These are phyloP conservation scores for Ypsolopha scabrella DNA, from an alignment of 2,888 invertebrate species.

Conservation along the genomic window DNA sequence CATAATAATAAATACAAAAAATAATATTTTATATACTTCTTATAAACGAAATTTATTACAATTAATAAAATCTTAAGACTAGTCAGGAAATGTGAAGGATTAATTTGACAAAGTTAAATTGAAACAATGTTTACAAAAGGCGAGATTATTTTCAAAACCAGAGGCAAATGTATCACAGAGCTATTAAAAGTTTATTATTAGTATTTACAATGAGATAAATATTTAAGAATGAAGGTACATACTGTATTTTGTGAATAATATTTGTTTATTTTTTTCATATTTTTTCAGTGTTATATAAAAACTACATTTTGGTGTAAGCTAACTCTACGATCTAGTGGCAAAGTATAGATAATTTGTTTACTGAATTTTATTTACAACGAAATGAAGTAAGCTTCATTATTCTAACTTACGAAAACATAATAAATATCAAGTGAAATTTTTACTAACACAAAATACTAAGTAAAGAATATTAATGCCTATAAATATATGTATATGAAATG, in stretches of 20 bases:
- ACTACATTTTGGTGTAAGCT: conserved; percentile 67
- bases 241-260: background rate
- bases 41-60: conserved; percentile 31
- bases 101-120: too few species aligned
- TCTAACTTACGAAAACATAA: background rate
- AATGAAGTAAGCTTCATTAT: background rate
- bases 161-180: conserved; percentile 56
- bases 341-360: conserved; percentile 15
- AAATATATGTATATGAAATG: too few species aligned
- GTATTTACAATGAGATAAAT: conserved; percentile 30
- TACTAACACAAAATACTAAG: conserved; percentile 4
- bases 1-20: conserved; percentile 47
- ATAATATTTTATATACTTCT: conserved; percentile 25
- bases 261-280: background rate
- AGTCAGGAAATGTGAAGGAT: conserved; percentile 34
- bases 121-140: too few species aligned
- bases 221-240: conserved; percentile 4
- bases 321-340: conserved; percentile 56
- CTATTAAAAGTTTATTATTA: conserved; percentile 45
- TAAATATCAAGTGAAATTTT: background rate
- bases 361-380: conserved; percentile 4
- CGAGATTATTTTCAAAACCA: conserved; percentile 19
- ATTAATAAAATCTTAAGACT: conserved; percentile 44
- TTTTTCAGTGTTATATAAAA: conserved; percentile 20
- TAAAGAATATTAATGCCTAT: background rate